Conservation (phyloP, 2,888 invertebrate species). For the Clepsis dumicolana region DNA sequence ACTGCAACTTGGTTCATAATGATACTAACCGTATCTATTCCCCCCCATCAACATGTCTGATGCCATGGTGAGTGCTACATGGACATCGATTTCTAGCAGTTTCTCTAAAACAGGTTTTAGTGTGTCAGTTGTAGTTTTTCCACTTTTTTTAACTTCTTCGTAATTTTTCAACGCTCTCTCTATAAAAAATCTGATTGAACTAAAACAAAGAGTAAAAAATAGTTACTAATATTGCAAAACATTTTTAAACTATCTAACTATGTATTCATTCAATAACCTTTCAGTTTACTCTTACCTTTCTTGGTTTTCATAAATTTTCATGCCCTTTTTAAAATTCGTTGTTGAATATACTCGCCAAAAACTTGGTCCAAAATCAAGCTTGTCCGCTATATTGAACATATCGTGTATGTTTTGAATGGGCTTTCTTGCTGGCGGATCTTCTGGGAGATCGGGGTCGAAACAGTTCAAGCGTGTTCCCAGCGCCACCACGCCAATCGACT, state of each 20-base stretch:
- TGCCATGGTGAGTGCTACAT: constrained; percentile 87
- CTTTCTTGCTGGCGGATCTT: constrained; percentile 44
- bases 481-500: constrained; percentile 49
- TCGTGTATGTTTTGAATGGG: constrained; percentile 40
- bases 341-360: constrained; percentile 72
- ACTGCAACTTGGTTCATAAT: background rate
- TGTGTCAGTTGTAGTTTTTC: constrained; percentile 43
- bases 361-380: constrained; percentile 69
- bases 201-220: constrained; percentile 38
- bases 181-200: constrained; percentile 57
- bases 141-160: constrained; percentile 48
- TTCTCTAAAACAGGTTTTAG: constrained; percentile 87
- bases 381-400: constrained; percentile 14
- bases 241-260: background rate
- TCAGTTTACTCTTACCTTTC: constrained; percentile 17
- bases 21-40: constrained; percentile 88
- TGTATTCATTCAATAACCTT: background rate
- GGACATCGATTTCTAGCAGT: constrained; percentile 84
- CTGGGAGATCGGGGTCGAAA: constrained; percentile 46
- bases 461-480: constrained; percentile 50
- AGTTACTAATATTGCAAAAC: background rate
- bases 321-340: constrained; percentile 33
- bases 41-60: constrained; percentile 89
- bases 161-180: constrained; percentile 58
- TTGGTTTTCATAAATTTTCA: constrained; percentile 40